Evolutionary conservation across 2,888 invertebrate genomes (phyloP).

Genomic region (Agrilus mali): DNA sequence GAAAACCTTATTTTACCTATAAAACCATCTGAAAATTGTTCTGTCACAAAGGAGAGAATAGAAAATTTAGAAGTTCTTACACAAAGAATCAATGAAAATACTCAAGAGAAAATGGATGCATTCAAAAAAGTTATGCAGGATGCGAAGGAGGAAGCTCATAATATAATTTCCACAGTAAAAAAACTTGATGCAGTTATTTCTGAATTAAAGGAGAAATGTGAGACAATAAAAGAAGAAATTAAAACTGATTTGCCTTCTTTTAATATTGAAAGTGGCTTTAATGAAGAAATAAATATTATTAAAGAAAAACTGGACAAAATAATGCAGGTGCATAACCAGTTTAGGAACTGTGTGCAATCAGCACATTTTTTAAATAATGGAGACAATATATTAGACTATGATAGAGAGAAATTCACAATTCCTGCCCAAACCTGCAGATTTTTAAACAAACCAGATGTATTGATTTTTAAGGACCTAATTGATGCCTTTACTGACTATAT

Average conservation of each 20-base stretch:
- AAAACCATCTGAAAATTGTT: conserved; percentile 6
- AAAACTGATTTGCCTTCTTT: neutral
- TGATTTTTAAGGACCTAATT: too few relatives aligned
- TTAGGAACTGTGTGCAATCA: conserved; percentile 15
- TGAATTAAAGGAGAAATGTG: conserved; percentile 15
- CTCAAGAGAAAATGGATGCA: conserved; percentile 9
- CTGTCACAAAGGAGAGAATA: conserved; percentile 10
- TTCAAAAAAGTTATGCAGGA: conserved; percentile 14
- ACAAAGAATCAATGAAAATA: conserved; percentile 13
- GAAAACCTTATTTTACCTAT: conserved; percentile 8
- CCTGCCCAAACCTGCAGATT: too few relatives aligned
- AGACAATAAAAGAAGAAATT: conserved; percentile 11
- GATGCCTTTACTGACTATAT: too few relatives aligned
- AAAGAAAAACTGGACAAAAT: conserved; percentile 11
- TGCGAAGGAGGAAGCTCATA: conserved; percentile 13
- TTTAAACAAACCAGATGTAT: too few relatives aligned
- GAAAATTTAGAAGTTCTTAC: conserved; percentile 15
- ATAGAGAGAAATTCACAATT: too few relatives aligned
- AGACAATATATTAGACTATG: too few relatives aligned
- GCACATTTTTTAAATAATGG: conserved; percentile 13
- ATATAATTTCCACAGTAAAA: conserved; percentile 12
- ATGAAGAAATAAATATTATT: neutral
- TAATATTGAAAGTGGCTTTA: conserved; percentile 2
- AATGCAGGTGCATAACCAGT: conserved; percentile 12
- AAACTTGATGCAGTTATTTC: conserved; percentile 13